Conservation (phyloP, 1,140 invertebrate genomes). For the Solenopsis invicta region DNA sequence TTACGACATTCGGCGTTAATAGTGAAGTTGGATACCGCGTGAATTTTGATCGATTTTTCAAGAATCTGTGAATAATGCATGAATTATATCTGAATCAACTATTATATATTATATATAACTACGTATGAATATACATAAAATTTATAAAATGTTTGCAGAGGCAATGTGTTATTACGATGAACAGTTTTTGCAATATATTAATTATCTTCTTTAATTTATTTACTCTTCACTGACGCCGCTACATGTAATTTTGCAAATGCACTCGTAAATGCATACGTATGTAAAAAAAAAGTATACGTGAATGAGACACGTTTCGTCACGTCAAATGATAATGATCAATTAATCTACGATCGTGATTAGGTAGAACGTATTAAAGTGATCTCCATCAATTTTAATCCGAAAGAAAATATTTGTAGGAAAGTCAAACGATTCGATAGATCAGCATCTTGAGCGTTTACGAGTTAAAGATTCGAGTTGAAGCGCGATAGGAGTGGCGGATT, state of each 20-base stretch:
- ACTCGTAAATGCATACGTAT: background rate
- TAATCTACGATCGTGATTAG: background rate
- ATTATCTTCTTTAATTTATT: constrained; percentile 18
- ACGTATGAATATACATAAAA: constrained; percentile 7
- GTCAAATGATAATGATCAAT: constrained; percentile 28
- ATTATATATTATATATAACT: background rate
- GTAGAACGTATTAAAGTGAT: background rate
- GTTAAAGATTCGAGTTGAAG: constrained; percentile 45
- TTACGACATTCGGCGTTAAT: background rate
- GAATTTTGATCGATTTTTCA: background rate
- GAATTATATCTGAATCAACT: background rate
- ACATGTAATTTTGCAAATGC: constrained; percentile 29
- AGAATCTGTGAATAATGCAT: constrained; percentile 15
- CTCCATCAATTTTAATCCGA: background rate
- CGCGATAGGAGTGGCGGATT: background rate
- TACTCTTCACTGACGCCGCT: background rate
- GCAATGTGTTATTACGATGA: background rate
- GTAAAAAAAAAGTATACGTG: background rate
- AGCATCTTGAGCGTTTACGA: constrained; percentile 30
- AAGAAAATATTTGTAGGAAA: background rate
- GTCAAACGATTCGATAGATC: background rate
- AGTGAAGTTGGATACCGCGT: background rate
- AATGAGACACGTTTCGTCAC: background rate
- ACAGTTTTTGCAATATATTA: constrained; percentile 14
- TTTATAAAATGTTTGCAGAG: background rate